Base-by-base conservation (phyloP, 1,140 invertebrate species). In the Pseudachorutes palmiensis region DNA sequence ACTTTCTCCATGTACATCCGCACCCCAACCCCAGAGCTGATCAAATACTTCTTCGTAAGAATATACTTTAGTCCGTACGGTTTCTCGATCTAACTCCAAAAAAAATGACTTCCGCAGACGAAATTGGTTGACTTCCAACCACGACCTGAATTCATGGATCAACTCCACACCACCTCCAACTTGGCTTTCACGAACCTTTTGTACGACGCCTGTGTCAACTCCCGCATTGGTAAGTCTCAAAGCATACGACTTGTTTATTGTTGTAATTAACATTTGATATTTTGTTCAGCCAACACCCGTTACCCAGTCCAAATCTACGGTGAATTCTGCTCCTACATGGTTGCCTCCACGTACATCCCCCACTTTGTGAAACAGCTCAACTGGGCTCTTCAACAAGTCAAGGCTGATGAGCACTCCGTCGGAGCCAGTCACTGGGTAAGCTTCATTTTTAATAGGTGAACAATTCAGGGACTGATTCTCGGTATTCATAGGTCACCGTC, bases 271-370 rank as follows among this genome's bases (percentile, higher is more conserved):
- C 9, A 55, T 19, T 19, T 55, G 9, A 16, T 55, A 26, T 24
- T 24, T 5, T 22, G 24, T n/a, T n/a, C 51, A 55, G 51, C 51
- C 51, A 55, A 68, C 48, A 65, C 62, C 62, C 66, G 71, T 41
- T 75, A 67, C 72, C 73, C 74, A 41, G 69, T 72, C 51, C 55
- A 68, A 28, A 28, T 69, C 14, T 75, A 74, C 63, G 75, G 75
- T 36, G 48, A 73, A 62, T 74, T 75, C 68, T 74, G 75, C 61
- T 31, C 59, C 66, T 66, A 61, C 2, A 22, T 51, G n/a, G 24
- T 65, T 32, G 65, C 72, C 26, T 58, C 67, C 28, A 60, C 64
- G n/a, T 70, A 68, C 57, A 24, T 72, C 22, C 70, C 68, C 14
- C 65, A 61, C 24, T 72, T 70, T 48, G 61, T 66, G 36, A 49